A percentile compares a stretch with the other conserved stretches of the same genome.
Evolutionary conservation across 2,888 invertebrate genomes (phyloP).

Genomic region (Nezara viridula): DNA sequence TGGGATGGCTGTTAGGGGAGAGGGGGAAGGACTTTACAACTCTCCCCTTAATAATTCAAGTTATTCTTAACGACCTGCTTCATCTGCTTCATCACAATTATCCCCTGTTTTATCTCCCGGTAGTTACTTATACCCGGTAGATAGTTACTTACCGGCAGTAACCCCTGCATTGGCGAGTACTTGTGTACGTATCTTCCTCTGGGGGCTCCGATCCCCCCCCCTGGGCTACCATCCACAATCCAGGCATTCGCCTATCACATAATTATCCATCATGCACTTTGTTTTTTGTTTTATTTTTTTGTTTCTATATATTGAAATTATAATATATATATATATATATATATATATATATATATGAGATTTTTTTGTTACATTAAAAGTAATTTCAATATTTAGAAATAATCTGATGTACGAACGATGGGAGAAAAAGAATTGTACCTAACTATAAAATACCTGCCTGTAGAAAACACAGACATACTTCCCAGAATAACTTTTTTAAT

Average conservation of each 20-base stretch:
- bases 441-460: background rate
- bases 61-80: background rate
- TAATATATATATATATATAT: no score
- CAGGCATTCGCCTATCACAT: no score
- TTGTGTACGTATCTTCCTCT: background rate
- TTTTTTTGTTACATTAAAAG: no score
- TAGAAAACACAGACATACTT: background rate
- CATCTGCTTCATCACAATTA: constrained; percentile 17
- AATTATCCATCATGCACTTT: no score
- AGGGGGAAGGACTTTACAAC: background rate
- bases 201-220: background rate
- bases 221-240: no score
- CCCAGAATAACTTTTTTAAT: background rate
- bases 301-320: no score
- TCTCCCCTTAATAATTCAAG: background rate
- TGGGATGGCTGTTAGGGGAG: background rate
- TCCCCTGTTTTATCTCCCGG: background rate
- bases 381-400: background rate
- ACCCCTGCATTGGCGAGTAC: background rate
- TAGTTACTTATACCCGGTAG: background rate
- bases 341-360: no score
- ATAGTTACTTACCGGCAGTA: background rate
- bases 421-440: background rate
- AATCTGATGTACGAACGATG: background rate
- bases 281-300: no score